A percentile compares a stretch with the other conserved stretches of the same genome.
Evolutionary conservation across 2,888 invertebrate species (phyloP).

Genomic region (Dasysyrphus tricinctus): DNA sequence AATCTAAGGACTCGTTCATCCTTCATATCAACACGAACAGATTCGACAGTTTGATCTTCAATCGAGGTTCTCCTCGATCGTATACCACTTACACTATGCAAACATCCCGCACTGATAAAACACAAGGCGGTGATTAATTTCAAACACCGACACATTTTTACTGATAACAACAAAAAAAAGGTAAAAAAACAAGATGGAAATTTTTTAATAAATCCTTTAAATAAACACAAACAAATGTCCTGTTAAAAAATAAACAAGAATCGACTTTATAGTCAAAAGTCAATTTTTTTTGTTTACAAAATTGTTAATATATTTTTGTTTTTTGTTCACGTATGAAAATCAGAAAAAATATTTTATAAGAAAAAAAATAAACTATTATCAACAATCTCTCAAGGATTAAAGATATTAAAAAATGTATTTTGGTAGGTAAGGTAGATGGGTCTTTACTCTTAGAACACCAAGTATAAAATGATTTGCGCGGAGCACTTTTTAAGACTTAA

Average conservation of each 20-base stretch:
- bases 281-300: not conserved
- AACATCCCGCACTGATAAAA: slow-evolving; percentile 51
- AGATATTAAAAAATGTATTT: not conserved
- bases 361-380: not conserved
- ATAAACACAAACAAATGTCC: slow-evolving; percentile 2
- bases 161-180: not conserved
- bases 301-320: not conserved
- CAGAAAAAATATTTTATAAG: not conserved
- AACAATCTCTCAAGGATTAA: slow-evolving; percentile 20
- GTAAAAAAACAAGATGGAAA: not conserved
- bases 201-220: not conserved
- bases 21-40: slow-evolving; percentile 80
- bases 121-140: slow-evolving; percentile 52
- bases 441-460: slow-evolving; percentile 83
- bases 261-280: not conserved
- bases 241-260: not conserved
- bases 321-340: not conserved
- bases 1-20: slow-evolving; percentile 80
- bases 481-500: slow-evolving; percentile 83
- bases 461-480: slow-evolving; percentile 84
- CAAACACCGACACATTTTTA: slow-evolving; percentile 60
- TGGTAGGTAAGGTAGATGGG: slow-evolving; percentile 74
- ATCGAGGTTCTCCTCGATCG: slow-evolving; percentile 78
- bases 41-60: slow-evolving; percentile 78
- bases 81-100: slow-evolving; percentile 70